Evolutionary conservation across 2,113 vertebrate genomes (phyloP), one percentile per base, ranked within the genome.

Genomic region (Bagarius yarrelli): DNA sequence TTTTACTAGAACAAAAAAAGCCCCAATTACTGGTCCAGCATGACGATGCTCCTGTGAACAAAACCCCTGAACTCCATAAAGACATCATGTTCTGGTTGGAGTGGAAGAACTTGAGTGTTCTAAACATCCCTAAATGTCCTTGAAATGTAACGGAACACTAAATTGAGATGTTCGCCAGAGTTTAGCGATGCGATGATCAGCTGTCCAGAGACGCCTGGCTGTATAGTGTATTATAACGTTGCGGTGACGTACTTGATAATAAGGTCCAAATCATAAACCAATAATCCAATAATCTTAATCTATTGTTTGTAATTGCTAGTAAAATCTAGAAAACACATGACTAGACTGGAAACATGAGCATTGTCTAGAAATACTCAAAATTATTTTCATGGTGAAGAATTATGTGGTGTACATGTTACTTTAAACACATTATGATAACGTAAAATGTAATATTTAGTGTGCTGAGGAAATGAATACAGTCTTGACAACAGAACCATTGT

Each of bases 401-500:
- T 34, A 63, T 19, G n/a, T n/a, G n/a, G n/a, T n/a, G 3, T 40
- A 3, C 6, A 40, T 11, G 70, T 8, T 71, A 59, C 59, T 25
- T 21, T 8, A 27, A 16, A 56, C 21, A 15, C 32, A 36, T 79
- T 36, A 30, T 19, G 15, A 57, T 47, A 59, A 30, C 2, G 4
- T 50, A 25, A 23, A 30, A 44, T 56, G 19, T 19, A 34, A 32
- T n/a, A 80, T 70, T 59, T 60, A 66, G 59, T 9, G 19, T 50
- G 0, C 8, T 72, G 67, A 18, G 4, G 67, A 50, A n/a, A 9
- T 13, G 3, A 59, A 32, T 59, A 80, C 25, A 23, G 23, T 56
- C 15, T 57, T 56, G 19, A 50, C 76, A 53, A 64, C 44, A 53
- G 44, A 64, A 64, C 60, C 23, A 72, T 53, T 72, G 70, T 21